Base-by-base conservation (phyloP, 2,113 vertebrate genomes). In the Brachyhypopomus occidentalis region DNA sequence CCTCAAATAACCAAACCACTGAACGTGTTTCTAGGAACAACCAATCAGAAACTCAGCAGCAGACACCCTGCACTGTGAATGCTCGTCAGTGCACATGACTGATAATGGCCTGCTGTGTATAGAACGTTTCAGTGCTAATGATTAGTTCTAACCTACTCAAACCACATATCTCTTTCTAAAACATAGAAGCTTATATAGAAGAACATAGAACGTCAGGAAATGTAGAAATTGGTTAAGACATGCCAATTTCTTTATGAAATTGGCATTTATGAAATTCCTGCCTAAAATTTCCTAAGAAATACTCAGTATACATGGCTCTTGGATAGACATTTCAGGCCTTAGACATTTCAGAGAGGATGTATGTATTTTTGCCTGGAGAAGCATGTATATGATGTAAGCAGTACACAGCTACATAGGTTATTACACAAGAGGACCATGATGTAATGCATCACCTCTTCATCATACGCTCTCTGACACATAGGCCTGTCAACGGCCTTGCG, bases 381-480 rank as follows among this genome's bases (percentile, higher is more conserved):
- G 48, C 36, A 27, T 63, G 12, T 20, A 5, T n/a, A 58, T 82
- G 67, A 77, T 52, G 67, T 79, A 69, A 79, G 76, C 20, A 14
- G n/a, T 75, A 7, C 48, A 79, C 30, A 82, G 58, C 30, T 82
- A 72, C 58, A 27, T 59, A 1, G 27, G 23, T 75, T 45, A 79
- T 72, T 76, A 16, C 71, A 22, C 58, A 62, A 75, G 60, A 1
- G n/a, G 55, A 20, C 19, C 45, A 20, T 23, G 38, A 77, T 52
- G 56, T 52, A 59, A 16, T 74, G 23, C 48, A 56, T 36, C 17
- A 59, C 16, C 12, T 60, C 56, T 23, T 19, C 38, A 16, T 72
- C 5, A 38, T 27, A n/a, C 63, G 14, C n/a, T 48, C 2, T 9
- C 82, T 55, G 56, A 34, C 14, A 52, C 64, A 3, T 5, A 9